A percentile compares a stretch with the other conserved stretches of the same genome.
phyloP scores from a whole-genome alignment of 2,113 vertebrate species.

The Daboia siamensis region DNA sequence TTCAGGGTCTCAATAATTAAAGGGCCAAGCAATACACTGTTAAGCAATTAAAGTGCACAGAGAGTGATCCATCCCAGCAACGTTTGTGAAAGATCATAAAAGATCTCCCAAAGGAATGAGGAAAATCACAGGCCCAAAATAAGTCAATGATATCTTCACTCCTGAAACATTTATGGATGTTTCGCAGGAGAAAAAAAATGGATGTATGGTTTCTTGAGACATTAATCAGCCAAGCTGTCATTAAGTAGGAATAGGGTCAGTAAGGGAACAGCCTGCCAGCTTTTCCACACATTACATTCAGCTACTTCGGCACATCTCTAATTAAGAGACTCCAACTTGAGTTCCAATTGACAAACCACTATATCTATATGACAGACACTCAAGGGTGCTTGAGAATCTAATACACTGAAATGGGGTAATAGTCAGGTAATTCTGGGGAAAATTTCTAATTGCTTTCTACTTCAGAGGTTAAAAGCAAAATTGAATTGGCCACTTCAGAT shows the following conservation, averaged over 20 bases:
- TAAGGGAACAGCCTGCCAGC: slow-evolving; percentile 34
- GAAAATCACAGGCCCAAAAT: not conserved
- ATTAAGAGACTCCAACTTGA: slow-evolving; percentile 52
- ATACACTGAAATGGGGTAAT: slow-evolving; percentile 29
- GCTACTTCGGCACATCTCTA: slow-evolving; percentile 57
- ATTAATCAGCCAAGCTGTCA: slow-evolving; percentile 34
- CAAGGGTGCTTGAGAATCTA: slow-evolving; percentile 54
- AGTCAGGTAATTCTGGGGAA: slow-evolving; percentile 49
- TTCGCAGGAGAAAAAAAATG: not conserved
- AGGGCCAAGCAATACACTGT: not conserved
- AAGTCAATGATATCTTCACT: not conserved
- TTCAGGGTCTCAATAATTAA: not conserved
- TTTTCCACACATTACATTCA: slow-evolving; percentile 38
- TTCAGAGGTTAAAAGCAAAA: slow-evolving; percentile 50
- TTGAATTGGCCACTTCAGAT: slow-evolving; percentile 27
- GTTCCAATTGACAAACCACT: slow-evolving; percentile 57
- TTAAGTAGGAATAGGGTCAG: slow-evolving; percentile 16
- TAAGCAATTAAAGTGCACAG: not conserved
- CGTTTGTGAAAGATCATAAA: not conserved
- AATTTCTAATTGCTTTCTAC: slow-evolving; percentile 51
- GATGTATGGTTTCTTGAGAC: slow-evolving; percentile 22
- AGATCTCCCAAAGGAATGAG: not conserved
- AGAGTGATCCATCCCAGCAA: not conserved
- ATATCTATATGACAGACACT: slow-evolving; percentile 29
- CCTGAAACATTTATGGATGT: slow-evolving; percentile 1